Base-by-base conservation (phyloP, 1,140 invertebrate genomes). In the Leptonema lineaticorne region DNA sequence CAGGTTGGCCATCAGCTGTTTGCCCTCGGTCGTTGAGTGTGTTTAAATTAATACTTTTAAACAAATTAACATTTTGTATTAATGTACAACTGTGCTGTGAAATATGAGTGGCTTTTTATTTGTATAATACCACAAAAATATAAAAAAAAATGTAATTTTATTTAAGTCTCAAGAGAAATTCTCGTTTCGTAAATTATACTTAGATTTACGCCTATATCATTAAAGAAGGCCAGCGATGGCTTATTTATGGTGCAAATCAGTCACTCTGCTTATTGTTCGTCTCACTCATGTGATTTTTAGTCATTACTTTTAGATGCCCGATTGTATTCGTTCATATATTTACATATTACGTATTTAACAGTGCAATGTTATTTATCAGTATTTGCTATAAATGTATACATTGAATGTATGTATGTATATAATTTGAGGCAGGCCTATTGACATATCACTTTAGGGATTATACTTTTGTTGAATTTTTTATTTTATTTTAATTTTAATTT, bases 61-160 rank as follows among this genome's bases (percentile, higher is more conserved):
- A 70, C 69, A 70, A 70, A 70, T 70, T 67, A 68, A 73, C 66
- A 66, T 70, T 70, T 73, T 73, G 71, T 73, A 73, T 73, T 73
- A 63, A 70, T 73, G 67, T 73, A 73, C 72, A 72, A 74, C 72
- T 74, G 72, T 74, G 72, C 72, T 74, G 72, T 74, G 72, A 74
- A 69, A 74, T 74, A 72, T 68, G 70, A 74, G 72, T 74, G 72
- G 72, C 72, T 74, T 74, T 74, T 73, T 73, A 73, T 73, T 73
- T 73, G 72, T 73, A 73, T 67, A 69, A 73, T 71, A 73, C 72
- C 72, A 73, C 72, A 73, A 69, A 73, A 73, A 71, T 70, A 73
- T 70, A 69, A 73, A 71, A 70, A 60, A 69, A 68, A 63, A 50
- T 50, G 59, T 63, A 69, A 62, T 70, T 73, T 73, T 58, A 71